A percentile compares a stretch with the other conserved stretches of the same genome.
Evolutionary conservation across 2,888 invertebrate genomes (phyloP).

Genomic region (Germaria angustata): DNA sequence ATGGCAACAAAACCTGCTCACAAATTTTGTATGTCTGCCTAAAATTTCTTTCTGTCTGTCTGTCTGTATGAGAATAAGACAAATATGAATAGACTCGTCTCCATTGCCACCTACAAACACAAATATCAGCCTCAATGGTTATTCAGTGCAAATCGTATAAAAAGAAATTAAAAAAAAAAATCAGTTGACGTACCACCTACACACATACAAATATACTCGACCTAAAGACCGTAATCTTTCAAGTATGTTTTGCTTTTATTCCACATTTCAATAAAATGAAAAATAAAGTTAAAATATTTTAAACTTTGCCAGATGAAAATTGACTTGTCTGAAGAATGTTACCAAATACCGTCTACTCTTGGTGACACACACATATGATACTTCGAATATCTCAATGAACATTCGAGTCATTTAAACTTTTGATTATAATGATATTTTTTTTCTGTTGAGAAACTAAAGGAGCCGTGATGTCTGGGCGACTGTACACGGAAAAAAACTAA

Average conservation of each 20-base stretch:
- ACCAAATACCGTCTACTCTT: not conserved
- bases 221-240: conserved; percentile 59
- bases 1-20: conserved; percentile 14
- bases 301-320: conserved; percentile 34
- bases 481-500: no score
- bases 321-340: not conserved
- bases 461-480: no score
- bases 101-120: conserved; percentile 55
- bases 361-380: no score
- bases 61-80: not conserved
- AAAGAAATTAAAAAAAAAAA: conserved; percentile 26
- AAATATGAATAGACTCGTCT: not conserved
- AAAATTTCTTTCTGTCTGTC: conserved; percentile 4
- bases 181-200: conserved; percentile 13
- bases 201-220: no score
- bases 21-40: conserved; percentile 29
- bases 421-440: no score
- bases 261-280: conserved; percentile 20
- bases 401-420: no score
- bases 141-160: not conserved
- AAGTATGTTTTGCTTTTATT: conserved; percentile 50
- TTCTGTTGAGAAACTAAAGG: no score
- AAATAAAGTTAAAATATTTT: conserved; percentile 52
- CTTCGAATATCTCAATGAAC: no score
- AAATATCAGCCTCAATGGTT: not conserved